Conservation (phyloP, 2,888 invertebrate species). For the Microctonus brassicae region DNA sequence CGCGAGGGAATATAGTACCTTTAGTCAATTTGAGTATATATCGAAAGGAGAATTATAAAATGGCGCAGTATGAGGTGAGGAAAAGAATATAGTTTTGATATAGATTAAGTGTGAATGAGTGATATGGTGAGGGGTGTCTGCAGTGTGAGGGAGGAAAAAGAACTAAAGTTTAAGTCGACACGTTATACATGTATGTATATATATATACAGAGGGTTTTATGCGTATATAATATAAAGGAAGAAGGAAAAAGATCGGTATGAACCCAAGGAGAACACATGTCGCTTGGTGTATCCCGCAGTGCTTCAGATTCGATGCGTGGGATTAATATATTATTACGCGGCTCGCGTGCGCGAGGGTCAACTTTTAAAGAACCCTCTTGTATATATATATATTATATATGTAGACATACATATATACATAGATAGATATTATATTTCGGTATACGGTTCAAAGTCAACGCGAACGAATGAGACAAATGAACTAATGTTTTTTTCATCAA, state of each 20-base stretch:
- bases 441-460: conserved; percentile 53
- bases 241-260: conserved; percentile 44
- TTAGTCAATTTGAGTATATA: conserved; percentile 45
- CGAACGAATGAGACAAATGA: conserved; percentile 61
- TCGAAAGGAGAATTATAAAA: conserved; percentile 39
- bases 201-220: conserved; percentile 20
- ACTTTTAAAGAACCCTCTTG: conserved; percentile 17
- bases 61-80: conserved; percentile 40
- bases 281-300: conserved; percentile 66
- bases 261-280: conserved; percentile 64
- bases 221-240: conserved; percentile 30
- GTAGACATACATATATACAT: background rate
- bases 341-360: conserved; percentile 47
- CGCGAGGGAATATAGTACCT: conserved; percentile 29
- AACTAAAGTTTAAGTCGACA: background rate
- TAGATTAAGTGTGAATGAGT: background rate
- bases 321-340: conserved; percentile 65
- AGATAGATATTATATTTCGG: background rate
- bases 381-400: background rate
- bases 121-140: conserved; percentile 11
- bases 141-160: conserved; percentile 3
- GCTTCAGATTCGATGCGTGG: conserved; percentile 65
- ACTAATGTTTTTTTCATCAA: conserved; percentile 64
- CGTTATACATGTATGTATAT: background rate
- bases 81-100: conserved; percentile 39